Percentiles rank a stretch among this genome's conserved stretches.
Evolutionary conservation across 2,888 invertebrate species (phyloP).

Genomic region (Stegana nigrithorax): DNA sequence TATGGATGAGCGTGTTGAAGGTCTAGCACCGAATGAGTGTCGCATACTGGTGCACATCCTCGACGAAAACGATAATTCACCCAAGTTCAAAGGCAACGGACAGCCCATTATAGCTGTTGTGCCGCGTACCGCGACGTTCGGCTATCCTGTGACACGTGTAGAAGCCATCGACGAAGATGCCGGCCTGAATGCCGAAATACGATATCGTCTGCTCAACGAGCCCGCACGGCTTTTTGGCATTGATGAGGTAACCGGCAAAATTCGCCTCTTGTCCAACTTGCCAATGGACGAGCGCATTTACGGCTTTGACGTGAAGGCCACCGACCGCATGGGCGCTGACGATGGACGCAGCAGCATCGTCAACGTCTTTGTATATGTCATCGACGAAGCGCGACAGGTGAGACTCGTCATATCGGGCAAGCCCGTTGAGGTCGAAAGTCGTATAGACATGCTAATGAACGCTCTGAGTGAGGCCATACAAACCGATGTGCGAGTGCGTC

Average conservation of each 20-base stretch:
- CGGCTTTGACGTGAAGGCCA: conserved; percentile 89
- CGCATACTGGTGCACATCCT: conserved; percentile 81
- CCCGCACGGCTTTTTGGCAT: conserved; percentile 82
- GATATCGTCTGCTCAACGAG: conserved; percentile 84
- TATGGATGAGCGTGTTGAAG: conserved; percentile 77
- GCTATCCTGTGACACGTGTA: conserved; percentile 82
- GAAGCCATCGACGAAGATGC: conserved; percentile 82
- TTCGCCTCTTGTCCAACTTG: conserved; percentile 77
- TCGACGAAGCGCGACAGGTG: conserved; percentile 84
- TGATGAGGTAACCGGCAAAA: conserved; percentile 81
- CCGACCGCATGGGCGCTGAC: conserved; percentile 82
- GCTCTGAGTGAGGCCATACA: conserved; percentile 80
- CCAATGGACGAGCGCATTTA: conserved; percentile 81
- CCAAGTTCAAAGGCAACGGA: conserved; percentile 80
- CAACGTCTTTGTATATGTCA: conserved; percentile 86
- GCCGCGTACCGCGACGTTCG: conserved; percentile 83
- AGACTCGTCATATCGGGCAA: conserved; percentile 82
- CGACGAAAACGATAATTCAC: conserved; percentile 87
- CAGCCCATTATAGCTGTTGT: conserved; percentile 86
- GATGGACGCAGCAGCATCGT: conserved; percentile 86
- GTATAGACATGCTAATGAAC: conserved; percentile 77
- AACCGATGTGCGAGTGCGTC: conserved; percentile 81
- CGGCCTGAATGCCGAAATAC: conserved; percentile 82
- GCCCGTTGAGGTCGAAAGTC: conserved; percentile 80
- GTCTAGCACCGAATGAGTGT: conserved; percentile 81